Evolutionary conservation across 2,113 vertebrate genomes (phyloP), one percentile per base, ranked within the genome.

Genomic region (Myocastor coypus): DNA sequence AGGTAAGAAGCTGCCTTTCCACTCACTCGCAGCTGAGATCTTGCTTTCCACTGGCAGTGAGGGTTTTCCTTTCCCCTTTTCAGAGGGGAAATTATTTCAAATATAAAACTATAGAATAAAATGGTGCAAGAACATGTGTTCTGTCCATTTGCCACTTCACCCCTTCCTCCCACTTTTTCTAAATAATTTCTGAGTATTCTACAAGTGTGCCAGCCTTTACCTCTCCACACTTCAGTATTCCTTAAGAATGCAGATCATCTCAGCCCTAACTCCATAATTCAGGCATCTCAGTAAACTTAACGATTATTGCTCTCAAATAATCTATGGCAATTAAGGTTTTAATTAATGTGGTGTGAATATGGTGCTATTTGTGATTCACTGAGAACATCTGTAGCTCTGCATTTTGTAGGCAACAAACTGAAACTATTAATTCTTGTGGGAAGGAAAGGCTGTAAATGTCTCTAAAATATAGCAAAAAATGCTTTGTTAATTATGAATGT

Each of bases 1-100:
- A 99, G 99, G 99, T 99, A 92, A 98, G 97, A 97, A 57, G n/a
- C 14, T 52, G 17, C 30, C 89, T 97, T 91, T 92, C 14, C n/a
- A 66, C 66, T 89, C 24, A 90, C n/a, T n/a, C n/a, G n/a, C 63
- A 17, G 37, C 46, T 66, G 83, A 46, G 89, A 37, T 50, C 69
- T 96, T 90, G 87, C 69, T 95, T 97, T 66, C 22, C 66, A 3
- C 73, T 69, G 55, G 71, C 64, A 57, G 20, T 82, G 50, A 77
- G 32, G 4, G 26, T 42, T 52, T 95, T 91, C 69, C 40, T 94
- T 92, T 63, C 40, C 59, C 68, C 1, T 55, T 82, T 52, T 20
- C 85, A 20, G 81, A 92, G 34, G 89, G 69, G 55, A 93, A 86
- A 77, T 22, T 11, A 81, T 75, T 87, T 95, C 71, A 88, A 91